Evolutionary conservation across 2,113 vertebrate genomes (phyloP).

Genomic region (Phodopus roborovskii): DNA sequence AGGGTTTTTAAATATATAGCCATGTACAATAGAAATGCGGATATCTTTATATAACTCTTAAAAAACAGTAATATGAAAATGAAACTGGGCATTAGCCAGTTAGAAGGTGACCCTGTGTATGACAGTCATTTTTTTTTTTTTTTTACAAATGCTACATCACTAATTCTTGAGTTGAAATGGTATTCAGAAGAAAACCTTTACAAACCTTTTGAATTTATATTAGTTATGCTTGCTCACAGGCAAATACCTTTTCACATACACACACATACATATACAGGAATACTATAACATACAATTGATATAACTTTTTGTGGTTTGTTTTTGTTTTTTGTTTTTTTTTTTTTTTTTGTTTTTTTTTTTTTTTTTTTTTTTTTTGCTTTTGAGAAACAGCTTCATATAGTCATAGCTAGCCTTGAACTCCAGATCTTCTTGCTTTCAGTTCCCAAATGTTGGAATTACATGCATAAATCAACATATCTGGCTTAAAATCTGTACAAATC

Average conservation of each 20-base stretch:
- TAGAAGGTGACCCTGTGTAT: not conserved
- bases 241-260: not conserved
- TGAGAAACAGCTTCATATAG: not conserved
- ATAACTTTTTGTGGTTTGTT: not conserved
- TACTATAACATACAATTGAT: not conserved
- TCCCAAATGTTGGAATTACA: not conserved
- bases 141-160: not conserved
- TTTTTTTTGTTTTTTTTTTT: too few species aligned
- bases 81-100: not conserved
- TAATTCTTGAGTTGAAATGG: not conserved
- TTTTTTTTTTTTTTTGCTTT: too few species aligned
- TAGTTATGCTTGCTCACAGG: not conserved
- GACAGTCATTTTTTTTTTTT: not conserved
- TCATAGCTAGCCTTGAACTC: not conserved
- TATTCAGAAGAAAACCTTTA: conserved; percentile 11
- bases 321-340: not conserved
- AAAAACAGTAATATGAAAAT: not conserved
- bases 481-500: not conserved
- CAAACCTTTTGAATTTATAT: not conserved
- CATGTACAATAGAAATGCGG: conserved; percentile 63
- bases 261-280: not conserved
- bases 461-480: not conserved
- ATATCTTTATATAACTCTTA: conserved; percentile 57
- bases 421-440: not conserved
- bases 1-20: conserved; percentile 54